phyloP scores from a whole-genome alignment of 2,888 invertebrate species.

The Habrosyne pyritoides region DNA sequence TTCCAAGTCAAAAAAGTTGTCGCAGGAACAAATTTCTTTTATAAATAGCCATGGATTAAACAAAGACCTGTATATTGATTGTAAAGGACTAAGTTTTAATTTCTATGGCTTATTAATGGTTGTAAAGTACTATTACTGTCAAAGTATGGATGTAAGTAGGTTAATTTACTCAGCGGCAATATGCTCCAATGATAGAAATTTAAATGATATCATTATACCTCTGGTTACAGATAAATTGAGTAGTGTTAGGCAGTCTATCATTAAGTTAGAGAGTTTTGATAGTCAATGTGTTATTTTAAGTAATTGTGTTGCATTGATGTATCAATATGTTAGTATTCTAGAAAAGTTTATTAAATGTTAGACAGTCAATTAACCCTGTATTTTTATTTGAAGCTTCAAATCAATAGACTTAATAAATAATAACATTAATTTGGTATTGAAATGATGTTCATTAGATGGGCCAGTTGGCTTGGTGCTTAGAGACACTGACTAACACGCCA shows the following conservation, averaged over 20 bases:
- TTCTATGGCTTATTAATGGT: slow-evolving; percentile 80
- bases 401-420: too few relatives aligned
- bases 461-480: too few relatives aligned
- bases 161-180: slow-evolving; percentile 75
- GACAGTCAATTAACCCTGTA: slow-evolving; percentile 21
- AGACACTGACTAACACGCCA: too few relatives aligned
- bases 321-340: slow-evolving; percentile 74
- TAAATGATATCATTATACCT: slow-evolving; percentile 67
- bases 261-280: slow-evolving; percentile 50
- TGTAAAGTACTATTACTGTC: slow-evolving; percentile 71
- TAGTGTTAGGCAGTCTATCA: slow-evolving; percentile 55
- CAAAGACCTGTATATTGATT: slow-evolving; percentile 85
- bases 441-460: too few relatives aligned
- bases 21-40: slow-evolving; percentile 85
- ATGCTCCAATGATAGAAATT: slow-evolving; percentile 63
- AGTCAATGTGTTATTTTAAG: slow-evolving; percentile 60
- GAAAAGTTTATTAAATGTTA: slow-evolving; percentile 81
- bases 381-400: slow-evolving; percentile 7
- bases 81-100: slow-evolving; percentile 87
- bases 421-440: too few relatives aligned
- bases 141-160: slow-evolving; percentile 66
- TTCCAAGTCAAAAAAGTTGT: slow-evolving; percentile 61
- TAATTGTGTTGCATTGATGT: slow-evolving; percentile 76
- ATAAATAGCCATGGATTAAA: slow-evolving; percentile 84
- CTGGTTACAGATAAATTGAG: slow-evolving; percentile 60